Evolutionary conservation across 2,888 invertebrate genomes (phyloP), one percentile per base, ranked within the genome.

Genomic region (Poecilobothrus nobilitatus): DNA sequence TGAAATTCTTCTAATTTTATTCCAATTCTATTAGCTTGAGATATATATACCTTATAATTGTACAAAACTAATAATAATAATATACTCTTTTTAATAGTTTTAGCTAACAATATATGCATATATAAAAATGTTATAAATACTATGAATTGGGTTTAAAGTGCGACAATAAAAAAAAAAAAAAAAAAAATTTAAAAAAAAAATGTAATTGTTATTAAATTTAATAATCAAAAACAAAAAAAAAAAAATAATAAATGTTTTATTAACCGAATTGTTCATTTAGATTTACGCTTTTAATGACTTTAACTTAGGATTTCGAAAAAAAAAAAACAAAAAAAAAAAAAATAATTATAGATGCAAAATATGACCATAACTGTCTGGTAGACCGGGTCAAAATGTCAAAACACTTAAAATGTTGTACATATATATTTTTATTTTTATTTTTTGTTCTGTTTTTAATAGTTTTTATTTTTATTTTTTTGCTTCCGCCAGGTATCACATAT

Each of bases 341-440:
- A 27, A 27, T 2, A 18, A 53, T 44, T 53, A 18, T 53, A 12
- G 53, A 53, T 53, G 18, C 9, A 53, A 53, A 53, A 53, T 53
- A 53, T 53, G 53, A 53, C 53, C 53, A 53, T 53, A 53, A 53
- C 53, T 53, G 53, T 53, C 53, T 53, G 53, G 53, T 53, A 53
- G 53, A 53, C 18, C 53, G 18, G 53, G 53, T 53, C 53, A 53
- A 53, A 53, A 53, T 53, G 53, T 53, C 53, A 18, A 53, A 53
- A 53, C 53, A 53, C 53, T 53, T 53, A 53, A 53, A 53, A 53
- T 53, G 53, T 53, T 53, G 53, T 53, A 2, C 10, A 44, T 53
- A 53, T 53, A 53, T 18, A 53, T 3, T 53, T 44, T 53, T 53
- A 18, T 53, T 53, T 53, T 53, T 44, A 44, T 15, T 53, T 12